Conservation (phyloP, 2,797 vertebrate genomes). For the Sebastes iracundus region DNA sequence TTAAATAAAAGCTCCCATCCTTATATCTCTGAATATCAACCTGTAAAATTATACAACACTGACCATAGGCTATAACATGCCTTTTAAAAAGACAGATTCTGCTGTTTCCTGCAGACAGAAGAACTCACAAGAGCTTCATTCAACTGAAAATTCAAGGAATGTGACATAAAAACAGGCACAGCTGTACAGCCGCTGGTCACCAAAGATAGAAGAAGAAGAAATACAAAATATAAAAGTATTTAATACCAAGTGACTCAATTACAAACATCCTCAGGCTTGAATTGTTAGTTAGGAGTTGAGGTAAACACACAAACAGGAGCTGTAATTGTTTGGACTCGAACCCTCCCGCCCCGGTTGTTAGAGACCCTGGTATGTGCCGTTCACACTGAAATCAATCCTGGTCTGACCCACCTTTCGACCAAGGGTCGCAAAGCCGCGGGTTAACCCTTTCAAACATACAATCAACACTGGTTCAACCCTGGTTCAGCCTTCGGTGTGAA, state of each 20-base stretch:
- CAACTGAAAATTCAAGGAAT: background rate
- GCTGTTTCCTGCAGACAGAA: background rate
- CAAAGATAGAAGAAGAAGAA: background rate
- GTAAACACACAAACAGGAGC: background rate
- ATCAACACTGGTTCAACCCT: too few species aligned
- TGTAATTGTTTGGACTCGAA: background rate
- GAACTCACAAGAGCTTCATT: background rate
- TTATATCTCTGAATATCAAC: background rate
- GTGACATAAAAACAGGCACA: background rate
- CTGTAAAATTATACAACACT: background rate
- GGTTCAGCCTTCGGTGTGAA: too few species aligned
- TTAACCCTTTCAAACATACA: too few species aligned
- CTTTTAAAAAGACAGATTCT: background rate
- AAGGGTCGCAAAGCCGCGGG: too few species aligned
- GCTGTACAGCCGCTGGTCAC: background rate
- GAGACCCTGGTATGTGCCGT: too few species aligned
- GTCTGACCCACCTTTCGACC: too few species aligned
- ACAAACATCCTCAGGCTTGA: background rate
- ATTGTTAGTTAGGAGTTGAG: background rate
- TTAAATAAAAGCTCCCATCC: background rate
- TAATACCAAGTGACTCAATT: background rate
- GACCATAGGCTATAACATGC: background rate
- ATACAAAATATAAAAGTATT: background rate
- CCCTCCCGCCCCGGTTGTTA: too few species aligned
- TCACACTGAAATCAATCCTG: too few species aligned